These are phyloP conservation scores for Paramuricea clavata DNA, from an alignment of 92 coral and sea anemone genomes.

Conservation along the genomic window DNA sequence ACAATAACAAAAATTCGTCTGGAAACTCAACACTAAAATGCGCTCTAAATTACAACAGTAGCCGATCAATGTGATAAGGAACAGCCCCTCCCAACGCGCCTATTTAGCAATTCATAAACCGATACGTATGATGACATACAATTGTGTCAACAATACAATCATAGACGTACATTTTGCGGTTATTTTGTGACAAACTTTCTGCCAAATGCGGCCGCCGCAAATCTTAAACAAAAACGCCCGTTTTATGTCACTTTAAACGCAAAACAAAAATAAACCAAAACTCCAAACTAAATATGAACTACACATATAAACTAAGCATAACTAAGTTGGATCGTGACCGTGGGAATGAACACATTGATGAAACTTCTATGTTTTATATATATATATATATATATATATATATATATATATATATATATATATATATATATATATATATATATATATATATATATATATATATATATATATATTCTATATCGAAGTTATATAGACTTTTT, in stretches of 20 bases:
- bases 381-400: too few species aligned
- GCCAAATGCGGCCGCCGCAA: neutral
- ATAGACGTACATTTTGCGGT: neutral
- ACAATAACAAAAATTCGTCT: neutral
- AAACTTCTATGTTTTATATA: too few species aligned
- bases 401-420: too few species aligned
- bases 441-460: too few species aligned
- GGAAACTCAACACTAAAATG: neutral
- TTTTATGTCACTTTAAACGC: neutral
- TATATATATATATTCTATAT: too few species aligned
- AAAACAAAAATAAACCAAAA: neutral
- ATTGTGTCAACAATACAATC: conserved; percentile 8
- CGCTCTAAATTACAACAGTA: neutral
- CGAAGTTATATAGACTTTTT: too few species aligned
- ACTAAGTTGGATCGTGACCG: too few species aligned
- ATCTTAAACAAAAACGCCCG: conserved; percentile 2
- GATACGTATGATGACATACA: conserved; percentile 2
- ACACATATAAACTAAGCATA: too few species aligned
- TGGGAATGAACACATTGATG: too few species aligned
- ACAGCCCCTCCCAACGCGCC: conserved; percentile 5
- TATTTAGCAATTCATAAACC: conserved; percentile 11
- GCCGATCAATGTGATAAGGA: neutral
- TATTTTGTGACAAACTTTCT: neutral
- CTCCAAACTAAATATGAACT: neutral
- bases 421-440: too few species aligned